phyloP scores from a whole-genome alignment of 2,797 vertebrate species.

The Hyperoplus immaculatus region DNA sequence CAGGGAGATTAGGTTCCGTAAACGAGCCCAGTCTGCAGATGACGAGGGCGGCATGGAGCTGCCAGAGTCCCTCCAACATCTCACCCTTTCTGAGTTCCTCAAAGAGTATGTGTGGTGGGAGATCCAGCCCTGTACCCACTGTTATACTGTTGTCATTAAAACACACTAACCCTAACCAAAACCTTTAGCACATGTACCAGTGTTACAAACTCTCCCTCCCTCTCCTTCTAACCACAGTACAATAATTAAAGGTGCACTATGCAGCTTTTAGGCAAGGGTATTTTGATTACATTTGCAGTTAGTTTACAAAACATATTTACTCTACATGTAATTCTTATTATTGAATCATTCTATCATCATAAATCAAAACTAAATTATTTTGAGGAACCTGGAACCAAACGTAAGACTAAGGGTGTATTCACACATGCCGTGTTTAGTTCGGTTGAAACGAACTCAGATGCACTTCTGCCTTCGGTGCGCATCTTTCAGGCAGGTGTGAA shows the following conservation, averaged over 20 bases:
- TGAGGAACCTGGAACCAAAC: too few relatives aligned
- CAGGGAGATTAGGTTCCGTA: constrained; percentile 87
- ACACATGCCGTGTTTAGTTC: too few relatives aligned
- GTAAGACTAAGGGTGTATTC: too few relatives aligned
- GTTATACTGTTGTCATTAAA: neutral
- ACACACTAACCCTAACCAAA: constrained; percentile 37
- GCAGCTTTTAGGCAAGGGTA: too few relatives aligned
- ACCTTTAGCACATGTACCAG: neutral
- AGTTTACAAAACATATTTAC: too few relatives aligned
- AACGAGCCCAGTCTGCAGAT: constrained; percentile 86
- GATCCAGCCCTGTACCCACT: neutral
- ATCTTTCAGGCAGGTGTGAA: too few relatives aligned
- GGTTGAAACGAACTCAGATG: too few relatives aligned
- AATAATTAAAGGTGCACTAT: neutral
- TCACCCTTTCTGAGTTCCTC: constrained; percentile 90
- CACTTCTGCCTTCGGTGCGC: too few relatives aligned
- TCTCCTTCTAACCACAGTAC: neutral
- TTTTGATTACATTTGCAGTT: too few relatives aligned
- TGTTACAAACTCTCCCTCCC: neutral
- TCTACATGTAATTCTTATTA: too few relatives aligned
- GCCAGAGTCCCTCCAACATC: constrained; percentile 87
- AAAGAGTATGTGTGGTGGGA: constrained; percentile 86
- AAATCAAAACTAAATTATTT: too few relatives aligned
- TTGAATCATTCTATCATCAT: too few relatives aligned
- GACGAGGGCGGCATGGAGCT: constrained; percentile 85